A percentile compares a stretch with the other conserved stretches of the same genome.
Evolutionary conservation across 2,888 invertebrate genomes (phyloP).

Genomic region (Eilema caniola): DNA sequence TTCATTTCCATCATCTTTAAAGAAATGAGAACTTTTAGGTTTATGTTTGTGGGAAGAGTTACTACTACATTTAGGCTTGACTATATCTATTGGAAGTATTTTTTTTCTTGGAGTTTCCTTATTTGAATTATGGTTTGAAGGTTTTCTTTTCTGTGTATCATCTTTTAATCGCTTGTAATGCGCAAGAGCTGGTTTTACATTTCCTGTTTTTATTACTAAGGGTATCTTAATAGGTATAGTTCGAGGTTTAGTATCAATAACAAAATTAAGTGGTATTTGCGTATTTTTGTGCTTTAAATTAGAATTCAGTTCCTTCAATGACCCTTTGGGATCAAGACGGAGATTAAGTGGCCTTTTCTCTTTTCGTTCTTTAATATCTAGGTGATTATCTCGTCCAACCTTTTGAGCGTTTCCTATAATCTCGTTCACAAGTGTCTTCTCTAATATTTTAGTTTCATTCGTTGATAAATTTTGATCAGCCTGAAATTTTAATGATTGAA

Average conservation of each 20-base stretch:
- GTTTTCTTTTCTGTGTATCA: constrained; percentile 15
- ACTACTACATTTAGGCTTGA: neutral
- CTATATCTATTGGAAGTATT: neutral
- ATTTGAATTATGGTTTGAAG: neutral
- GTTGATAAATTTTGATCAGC: neutral
- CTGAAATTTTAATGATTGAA: constrained; percentile 7
- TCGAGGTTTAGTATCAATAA: constrained; percentile 23
- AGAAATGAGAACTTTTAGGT: constrained; percentile 3
- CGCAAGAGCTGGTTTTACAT: constrained; percentile 18
- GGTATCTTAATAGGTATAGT: constrained; percentile 32
- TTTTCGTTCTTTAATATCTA: neutral
- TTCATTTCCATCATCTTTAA: constrained; percentile 18
- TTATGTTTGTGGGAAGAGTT: neutral
- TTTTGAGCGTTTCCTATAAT: neutral
- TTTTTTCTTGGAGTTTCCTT: constrained; percentile 13
- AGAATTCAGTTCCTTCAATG: neutral
- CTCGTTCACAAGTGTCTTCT: neutral
- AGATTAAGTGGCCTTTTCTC: constrained; percentile 18
- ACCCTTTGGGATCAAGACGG: constrained; percentile 18
- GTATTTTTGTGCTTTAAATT: constrained; percentile 2
- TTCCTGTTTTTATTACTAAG: constrained; percentile 32
- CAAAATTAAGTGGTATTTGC: constrained; percentile 20
- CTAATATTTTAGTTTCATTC: neutral
- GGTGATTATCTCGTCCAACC: neutral
- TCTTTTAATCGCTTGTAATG: constrained; percentile 30